Percentiles rank a stretch among this genome's conserved stretches.
Conservation (phyloP, 1,140 invertebrate species). For the Bombus waltoni region DNA sequence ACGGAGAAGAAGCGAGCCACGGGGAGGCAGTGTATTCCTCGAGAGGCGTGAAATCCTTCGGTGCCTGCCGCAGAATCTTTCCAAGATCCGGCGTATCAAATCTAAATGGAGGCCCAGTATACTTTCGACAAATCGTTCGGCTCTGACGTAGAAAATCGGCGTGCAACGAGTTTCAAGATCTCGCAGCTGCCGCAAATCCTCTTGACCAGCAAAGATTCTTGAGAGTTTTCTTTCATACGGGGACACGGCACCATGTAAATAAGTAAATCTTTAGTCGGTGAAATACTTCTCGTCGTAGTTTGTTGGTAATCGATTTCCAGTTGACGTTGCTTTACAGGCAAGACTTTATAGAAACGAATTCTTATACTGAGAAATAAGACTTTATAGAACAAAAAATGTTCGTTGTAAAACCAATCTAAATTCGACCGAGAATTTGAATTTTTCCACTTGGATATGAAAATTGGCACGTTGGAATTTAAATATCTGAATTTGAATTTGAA, state of each 20-base stretch:
- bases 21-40: conserved; percentile 34
- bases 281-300: not conserved
- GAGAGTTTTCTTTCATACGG: conserved; percentile 22
- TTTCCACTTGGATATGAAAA: no score
- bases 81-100: conserved; percentile 57
- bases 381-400: not conserved
- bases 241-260: conserved; percentile 11
- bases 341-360: no score
- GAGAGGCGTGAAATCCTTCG: conserved; percentile 68
- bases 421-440: not conserved
- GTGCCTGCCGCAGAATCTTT: conserved; percentile 23
- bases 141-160: conserved; percentile 57
- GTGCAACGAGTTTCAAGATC: conserved; percentile 53
- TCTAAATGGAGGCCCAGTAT: conserved; percentile 34
- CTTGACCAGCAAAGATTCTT: conserved; percentile 22
- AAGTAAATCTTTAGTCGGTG: not conserved
- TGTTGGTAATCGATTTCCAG: not conserved
- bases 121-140: conserved; percentile 56
- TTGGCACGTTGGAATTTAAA: not conserved
- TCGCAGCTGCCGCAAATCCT: conserved; percentile 51
- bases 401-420: not conserved
- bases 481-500: no score
- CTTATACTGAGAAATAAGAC: no score
- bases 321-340: not conserved
- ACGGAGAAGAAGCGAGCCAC: conserved; percentile 16